Conservation (phyloP, 2,113 vertebrate genomes). For the Forbesichthys agassizii region DNA sequence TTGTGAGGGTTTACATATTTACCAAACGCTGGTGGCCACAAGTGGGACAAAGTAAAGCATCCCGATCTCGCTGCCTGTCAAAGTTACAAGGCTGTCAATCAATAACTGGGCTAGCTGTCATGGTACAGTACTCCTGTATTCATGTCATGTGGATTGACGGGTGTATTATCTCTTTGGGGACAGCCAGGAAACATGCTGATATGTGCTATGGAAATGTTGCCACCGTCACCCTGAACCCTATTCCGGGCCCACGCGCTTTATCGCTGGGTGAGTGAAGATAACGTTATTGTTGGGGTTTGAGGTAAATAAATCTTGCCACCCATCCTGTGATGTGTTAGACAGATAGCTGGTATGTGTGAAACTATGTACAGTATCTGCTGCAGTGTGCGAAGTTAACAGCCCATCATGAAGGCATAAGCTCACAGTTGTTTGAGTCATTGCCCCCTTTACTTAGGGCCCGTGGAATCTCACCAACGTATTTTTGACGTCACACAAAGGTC, state of each 20-base stretch:
- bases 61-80: slow-evolving; percentile 7
- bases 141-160: slow-evolving; percentile 31
- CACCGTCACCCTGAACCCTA: slow-evolving; percentile 10
- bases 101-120: slow-evolving; percentile 18
- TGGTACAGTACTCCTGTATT: not conserved
- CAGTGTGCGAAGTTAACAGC: not conserved
- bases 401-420: slow-evolving; percentile 18
- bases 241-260: slow-evolving; percentile 16
- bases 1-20: slow-evolving; percentile 12
- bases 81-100: slow-evolving; percentile 5
- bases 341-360: slow-evolving; percentile 19
- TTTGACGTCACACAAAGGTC: slow-evolving; percentile 51
- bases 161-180: slow-evolving; percentile 45
- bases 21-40: slow-evolving; percentile 24
- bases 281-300: slow-evolving; percentile 7
- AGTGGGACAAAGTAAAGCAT: slow-evolving; percentile 16
- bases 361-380: not conserved
- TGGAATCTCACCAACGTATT: slow-evolving; percentile 55
- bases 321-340: slow-evolving; percentile 4
- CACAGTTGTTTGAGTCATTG: too few species aligned
- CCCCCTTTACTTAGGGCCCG: slow-evolving; percentile 36
- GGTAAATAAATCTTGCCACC: not conserved
- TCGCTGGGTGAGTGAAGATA: slow-evolving; percentile 4
- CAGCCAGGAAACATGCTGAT: slow-evolving; percentile 12
- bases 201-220: slow-evolving; percentile 24